Evolutionary conservation across 2,888 invertebrate genomes (phyloP).

Genomic region (Apamea crenata): DNA sequence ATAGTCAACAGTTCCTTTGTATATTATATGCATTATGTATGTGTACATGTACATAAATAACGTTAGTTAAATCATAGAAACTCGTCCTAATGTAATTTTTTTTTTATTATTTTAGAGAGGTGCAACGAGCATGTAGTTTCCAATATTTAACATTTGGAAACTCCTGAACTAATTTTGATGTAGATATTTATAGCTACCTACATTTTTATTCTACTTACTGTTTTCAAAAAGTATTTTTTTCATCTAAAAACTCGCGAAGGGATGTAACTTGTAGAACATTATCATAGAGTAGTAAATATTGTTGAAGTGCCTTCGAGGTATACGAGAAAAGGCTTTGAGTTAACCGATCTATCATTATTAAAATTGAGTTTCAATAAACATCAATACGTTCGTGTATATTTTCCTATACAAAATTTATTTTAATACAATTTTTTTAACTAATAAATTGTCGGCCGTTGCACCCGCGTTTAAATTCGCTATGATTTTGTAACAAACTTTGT

Average conservation of each 20-base stretch:
- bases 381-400: constrained; percentile 52
- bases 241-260: constrained; percentile 14
- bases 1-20: constrained; percentile 52
- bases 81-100: constrained; percentile 37
- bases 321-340: constrained; percentile 1
- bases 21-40: constrained; percentile 42
- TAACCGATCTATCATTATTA: constrained; percentile 19
- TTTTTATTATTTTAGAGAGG: constrained; percentile 41
- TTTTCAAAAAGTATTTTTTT: neutral
- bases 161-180: constrained; percentile 12
- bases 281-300: constrained; percentile 34
- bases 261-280: constrained; percentile 7
- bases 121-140: constrained; percentile 54
- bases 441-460: constrained; percentile 52
- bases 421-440: constrained; percentile 58
- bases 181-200: constrained; percentile 27
- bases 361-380: constrained; percentile 16
- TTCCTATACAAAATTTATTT: constrained; percentile 57
- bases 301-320: constrained; percentile 11
- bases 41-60: constrained; percentile 44
- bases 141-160: constrained; percentile 26
- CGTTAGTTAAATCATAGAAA: constrained; percentile 28
- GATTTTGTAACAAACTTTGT: constrained; percentile 20
- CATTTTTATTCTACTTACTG: constrained; percentile 12
- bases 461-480: constrained; percentile 59